These are phyloP conservation scores for Herpailurus yagouaroundi DNA, from an alignment of 2,113 vertebrate genomes.

Conservation along the genomic window DNA sequence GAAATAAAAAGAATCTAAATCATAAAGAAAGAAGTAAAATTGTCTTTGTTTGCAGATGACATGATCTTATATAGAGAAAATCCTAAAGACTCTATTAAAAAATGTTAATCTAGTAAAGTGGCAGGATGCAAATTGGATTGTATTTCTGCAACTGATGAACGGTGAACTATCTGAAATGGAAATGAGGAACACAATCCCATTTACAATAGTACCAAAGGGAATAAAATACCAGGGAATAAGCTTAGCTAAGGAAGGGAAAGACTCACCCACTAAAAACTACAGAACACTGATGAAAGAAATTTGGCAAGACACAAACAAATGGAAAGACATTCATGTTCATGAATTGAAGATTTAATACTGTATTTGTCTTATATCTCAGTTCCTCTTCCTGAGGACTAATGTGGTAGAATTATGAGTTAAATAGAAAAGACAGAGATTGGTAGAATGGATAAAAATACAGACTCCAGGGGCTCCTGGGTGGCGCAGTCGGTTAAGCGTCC, in stretches of 20 bases:
- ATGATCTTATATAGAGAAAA: neutral
- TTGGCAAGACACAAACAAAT: neutral
- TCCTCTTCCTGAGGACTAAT: neutral
- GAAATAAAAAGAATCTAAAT: neutral
- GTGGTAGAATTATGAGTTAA: neutral
- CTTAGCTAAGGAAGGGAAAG: neutral
- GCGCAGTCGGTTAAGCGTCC: too few species aligned
- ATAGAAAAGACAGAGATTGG: neutral
- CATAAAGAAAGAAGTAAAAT: neutral
- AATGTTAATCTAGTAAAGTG: neutral
- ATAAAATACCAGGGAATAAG: neutral
- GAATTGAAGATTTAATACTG: neutral
- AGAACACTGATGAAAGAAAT: neutral
- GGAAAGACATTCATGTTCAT: neutral
- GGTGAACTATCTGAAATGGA: neutral
- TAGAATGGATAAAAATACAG: neutral
- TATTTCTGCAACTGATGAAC: neutral
- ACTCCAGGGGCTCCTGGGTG: too few species aligned
- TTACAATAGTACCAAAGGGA: neutral
- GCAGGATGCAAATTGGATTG: neutral
- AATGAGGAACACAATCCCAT: neutral
- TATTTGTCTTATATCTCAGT: neutral
- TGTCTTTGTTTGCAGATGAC: neutral
- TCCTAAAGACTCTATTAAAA: neutral
- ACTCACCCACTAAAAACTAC: neutral